These are phyloP conservation scores for Trissolcus japonicus DNA, from an alignment of 2,888 invertebrate genomes.

Conservation along the genomic window DNA sequence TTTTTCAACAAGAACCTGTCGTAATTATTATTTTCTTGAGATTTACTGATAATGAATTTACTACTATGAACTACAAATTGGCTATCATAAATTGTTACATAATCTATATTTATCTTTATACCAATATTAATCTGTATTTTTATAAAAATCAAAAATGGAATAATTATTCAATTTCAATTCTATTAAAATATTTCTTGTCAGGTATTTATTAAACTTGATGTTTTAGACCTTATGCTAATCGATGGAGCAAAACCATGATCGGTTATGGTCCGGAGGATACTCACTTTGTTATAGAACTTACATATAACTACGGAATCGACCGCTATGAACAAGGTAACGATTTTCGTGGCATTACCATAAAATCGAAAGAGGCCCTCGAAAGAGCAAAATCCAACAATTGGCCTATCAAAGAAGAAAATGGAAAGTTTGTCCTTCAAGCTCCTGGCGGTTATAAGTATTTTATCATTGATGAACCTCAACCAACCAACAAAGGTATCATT, in stretches of 20 bases:
- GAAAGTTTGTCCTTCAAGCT: constrained; percentile 83
- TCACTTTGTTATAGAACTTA: constrained; percentile 97
- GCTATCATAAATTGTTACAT: too few species aligned
- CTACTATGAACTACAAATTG: too few species aligned
- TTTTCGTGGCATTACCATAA: constrained; percentile 89
- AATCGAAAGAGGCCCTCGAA: constrained; percentile 85
- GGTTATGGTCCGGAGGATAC: constrained; percentile 97
- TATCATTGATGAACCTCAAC: constrained; percentile 85
- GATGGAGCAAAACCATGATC: constrained; percentile 99
- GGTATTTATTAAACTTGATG: neutral
- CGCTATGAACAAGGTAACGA: constrained; percentile 94
- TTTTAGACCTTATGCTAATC: constrained; percentile 93
- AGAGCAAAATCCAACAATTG: constrained; percentile 85
- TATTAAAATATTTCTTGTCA: neutral
- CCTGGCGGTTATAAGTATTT: constrained; percentile 95
- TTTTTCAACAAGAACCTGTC: too few species aligned
- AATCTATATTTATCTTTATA: too few species aligned
- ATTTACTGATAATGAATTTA: too few species aligned
- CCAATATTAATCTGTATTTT: too few species aligned
- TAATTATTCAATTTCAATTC: neutral
- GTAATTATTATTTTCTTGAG: too few species aligned
- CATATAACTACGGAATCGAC: constrained; percentile 96
- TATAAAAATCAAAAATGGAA: neutral
- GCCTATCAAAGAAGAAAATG: constrained; percentile 83
- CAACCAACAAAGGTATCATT: constrained; percentile 66